Evolutionary conservation across 2,113 vertebrate genomes (phyloP), one percentile per base, ranked within the genome.

Genomic region (Hyla sarda): DNA sequence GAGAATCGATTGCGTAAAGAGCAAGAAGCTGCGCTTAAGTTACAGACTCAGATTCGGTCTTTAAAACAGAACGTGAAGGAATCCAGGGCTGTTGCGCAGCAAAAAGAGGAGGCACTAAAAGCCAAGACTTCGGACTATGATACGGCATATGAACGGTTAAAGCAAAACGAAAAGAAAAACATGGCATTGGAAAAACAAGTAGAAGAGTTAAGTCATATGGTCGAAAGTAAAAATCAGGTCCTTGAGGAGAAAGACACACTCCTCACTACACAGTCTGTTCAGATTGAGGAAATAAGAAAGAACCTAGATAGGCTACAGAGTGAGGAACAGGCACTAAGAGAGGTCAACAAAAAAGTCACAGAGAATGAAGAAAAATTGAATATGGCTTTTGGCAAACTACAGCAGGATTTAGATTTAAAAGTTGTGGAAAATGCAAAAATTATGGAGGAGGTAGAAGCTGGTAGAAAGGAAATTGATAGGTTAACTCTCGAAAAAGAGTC

Each of bases 121-220:
- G 90, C 88, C 17, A 93, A 91, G 87, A 80, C 25, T 7, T 88
- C 89, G 41, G 93, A 94, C 79, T 84, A 91, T 32, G 91, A 89
- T 86, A 86, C 72, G 54, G 89, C 92, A 87, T 90, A 89, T 73
- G 86, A 89, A 37, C 92, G 95, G 47, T 88, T 95, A 65, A 83
- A 88, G 80, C 89, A 90, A 3, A 92, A 91, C 5, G 91, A 95
- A 82, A 94, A 96, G 65, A 91, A 91, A 0, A 73, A 94, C 0
- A 85, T 90, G 0, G 85, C 92, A 56, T 90, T 97, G 28, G 92
- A 96, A 89, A 92, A 96, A 19, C 94, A 96, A 89, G 89, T 93
- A 19, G 88, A 89, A 14, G 93, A 90, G 1, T 28, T 96, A 19
- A 94, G 91, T 89, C 85, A 69, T 62, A 0, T 21, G 77, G 88